These are phyloP conservation scores for Pseudoips prasinana DNA, from an alignment of 2,888 invertebrate species.

Conservation along the genomic window DNA sequence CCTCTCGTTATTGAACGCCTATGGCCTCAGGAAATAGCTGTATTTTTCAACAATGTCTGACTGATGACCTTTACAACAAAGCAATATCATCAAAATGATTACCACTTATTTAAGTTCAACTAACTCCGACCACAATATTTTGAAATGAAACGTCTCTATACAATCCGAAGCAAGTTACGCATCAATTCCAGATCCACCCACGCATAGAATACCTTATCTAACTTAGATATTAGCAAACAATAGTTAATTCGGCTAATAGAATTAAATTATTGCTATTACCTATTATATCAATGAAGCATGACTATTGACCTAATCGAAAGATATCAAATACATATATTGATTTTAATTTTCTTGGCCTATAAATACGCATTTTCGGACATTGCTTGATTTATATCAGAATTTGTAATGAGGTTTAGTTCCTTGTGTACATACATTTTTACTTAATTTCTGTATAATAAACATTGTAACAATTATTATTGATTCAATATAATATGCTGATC, in stretches of 20 bases:
- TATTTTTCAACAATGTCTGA: constrained; percentile 21
- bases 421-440: too few relatives aligned
- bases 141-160: constrained; percentile 7
- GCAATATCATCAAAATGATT: constrained; percentile 24
- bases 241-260: constrained; percentile 40
- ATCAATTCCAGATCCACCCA: constrained; percentile 19
- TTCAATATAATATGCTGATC: too few relatives aligned
- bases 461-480: too few relatives aligned
- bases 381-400: too few relatives aligned
- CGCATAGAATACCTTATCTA: constrained; percentile 34
- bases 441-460: too few relatives aligned
- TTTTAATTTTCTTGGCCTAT: too few relatives aligned
- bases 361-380: too few relatives aligned
- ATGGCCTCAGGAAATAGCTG: constrained; percentile 22
- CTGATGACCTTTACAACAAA: constrained; percentile 32
- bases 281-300: constrained; percentile 36
- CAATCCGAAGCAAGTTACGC: constrained; percentile 8
- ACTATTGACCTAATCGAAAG: constrained; percentile 4
- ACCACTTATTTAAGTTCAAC: constrained; percentile 31
- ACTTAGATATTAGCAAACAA: constrained; percentile 39
- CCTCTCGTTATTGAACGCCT: too few relatives aligned
- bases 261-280: constrained; percentile 42
- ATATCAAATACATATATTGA: too few relatives aligned
- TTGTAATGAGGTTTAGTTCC: too few relatives aligned
- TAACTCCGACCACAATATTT: constrained; percentile 23